Conservation (phyloP, 2,113 vertebrate species). For the Climacteris rufus region DNA sequence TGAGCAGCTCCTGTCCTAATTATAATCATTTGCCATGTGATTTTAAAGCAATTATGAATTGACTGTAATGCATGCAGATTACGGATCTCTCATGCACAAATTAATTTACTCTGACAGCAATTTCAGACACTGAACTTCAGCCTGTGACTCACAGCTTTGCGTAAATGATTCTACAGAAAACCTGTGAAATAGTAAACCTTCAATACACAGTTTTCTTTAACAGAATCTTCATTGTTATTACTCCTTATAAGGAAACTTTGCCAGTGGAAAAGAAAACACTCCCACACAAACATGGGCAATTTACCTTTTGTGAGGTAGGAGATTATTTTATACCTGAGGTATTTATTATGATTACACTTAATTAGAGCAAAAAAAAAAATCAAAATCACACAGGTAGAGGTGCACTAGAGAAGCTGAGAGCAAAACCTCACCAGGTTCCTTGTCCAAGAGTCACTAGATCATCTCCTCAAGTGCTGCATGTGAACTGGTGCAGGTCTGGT, state of each 20-base stretch:
- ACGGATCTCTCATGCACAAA: constrained; percentile 50
- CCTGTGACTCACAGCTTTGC: constrained; percentile 55
- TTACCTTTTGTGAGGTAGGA: background rate
- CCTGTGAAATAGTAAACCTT: constrained; percentile 40
- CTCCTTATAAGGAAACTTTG: constrained; percentile 56
- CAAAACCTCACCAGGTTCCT: background rate
- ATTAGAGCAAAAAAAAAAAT: background rate
- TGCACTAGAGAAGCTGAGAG: background rate
- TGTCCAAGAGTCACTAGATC: background rate
- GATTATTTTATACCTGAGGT: constrained; percentile 21
- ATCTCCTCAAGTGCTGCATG: background rate
- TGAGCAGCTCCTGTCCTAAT: constrained; percentile 29
- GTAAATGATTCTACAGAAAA: constrained; percentile 47
- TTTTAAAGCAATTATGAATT: constrained; percentile 55
- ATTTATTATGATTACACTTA: background rate
- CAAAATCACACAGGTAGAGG: background rate
- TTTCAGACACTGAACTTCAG: background rate
- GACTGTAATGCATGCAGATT: constrained; percentile 42
- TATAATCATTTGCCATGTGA: constrained; percentile 17
- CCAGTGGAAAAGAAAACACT: background rate
- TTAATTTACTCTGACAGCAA: constrained; percentile 40
- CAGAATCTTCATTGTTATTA: background rate
- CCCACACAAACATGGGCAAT: background rate
- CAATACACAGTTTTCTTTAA: constrained; percentile 20
- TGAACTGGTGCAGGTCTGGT: background rate